Conservation (phyloP, 2,113 vertebrate species). For the Phrynocephalus versicolor region DNA sequence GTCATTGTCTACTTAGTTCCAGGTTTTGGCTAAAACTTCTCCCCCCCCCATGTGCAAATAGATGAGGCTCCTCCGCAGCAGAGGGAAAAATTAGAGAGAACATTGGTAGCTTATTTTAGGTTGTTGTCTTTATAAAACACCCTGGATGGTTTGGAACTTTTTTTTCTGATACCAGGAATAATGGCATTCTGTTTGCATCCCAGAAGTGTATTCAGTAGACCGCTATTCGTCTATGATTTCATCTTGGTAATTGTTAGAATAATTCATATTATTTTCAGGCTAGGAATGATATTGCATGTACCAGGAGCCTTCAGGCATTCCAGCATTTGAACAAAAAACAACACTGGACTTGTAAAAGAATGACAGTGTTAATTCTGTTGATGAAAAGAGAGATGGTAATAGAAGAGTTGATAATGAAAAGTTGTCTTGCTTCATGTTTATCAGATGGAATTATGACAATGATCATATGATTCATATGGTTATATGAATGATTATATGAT, state of each 20-base stretch:
- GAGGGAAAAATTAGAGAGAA: too few species aligned
- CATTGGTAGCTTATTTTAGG: background rate
- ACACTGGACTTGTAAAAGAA: background rate
- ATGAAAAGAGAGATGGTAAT: background rate
- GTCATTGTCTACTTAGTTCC: too few species aligned
- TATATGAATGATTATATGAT: background rate
- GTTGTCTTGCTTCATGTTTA: background rate
- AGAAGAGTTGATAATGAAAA: background rate
- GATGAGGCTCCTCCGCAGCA: too few species aligned
- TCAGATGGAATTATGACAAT: too few species aligned
- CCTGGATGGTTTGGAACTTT: background rate
- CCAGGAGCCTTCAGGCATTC: background rate
- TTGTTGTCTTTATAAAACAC: background rate
- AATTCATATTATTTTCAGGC: background rate
- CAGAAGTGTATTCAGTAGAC: background rate
- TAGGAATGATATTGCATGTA: background rate
- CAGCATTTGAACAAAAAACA: background rate
- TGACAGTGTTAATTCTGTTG: background rate
- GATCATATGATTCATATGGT: too few species aligned
- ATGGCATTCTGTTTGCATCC: background rate
- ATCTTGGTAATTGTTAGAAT: background rate
- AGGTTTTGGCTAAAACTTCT: too few species aligned
- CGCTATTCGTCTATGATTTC: background rate
- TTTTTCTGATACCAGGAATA: background rate
- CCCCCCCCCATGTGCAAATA: too few species aligned